Conservation (phyloP, 1,140 invertebrate species). For the Drosophila cardini region DNA sequence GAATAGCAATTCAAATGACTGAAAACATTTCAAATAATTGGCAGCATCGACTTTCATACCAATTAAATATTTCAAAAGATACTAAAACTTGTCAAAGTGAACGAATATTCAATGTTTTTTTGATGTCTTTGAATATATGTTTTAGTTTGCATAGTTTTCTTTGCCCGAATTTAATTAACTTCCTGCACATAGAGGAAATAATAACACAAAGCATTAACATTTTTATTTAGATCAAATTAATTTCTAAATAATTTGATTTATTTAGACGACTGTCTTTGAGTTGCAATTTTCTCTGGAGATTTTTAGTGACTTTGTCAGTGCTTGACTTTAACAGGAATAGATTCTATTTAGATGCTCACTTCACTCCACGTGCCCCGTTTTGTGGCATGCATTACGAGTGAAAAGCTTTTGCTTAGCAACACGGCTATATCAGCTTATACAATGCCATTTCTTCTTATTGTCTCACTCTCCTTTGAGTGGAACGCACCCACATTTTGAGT, state of each 20-base stretch:
- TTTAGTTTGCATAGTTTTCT: neutral
- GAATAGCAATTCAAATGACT: neutral
- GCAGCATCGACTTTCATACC: conserved; percentile 12
- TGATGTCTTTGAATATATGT: neutral
- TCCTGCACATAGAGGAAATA: neutral
- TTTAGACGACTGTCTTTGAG: neutral
- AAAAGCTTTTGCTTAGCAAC: conserved; percentile 62
- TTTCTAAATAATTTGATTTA: neutral
- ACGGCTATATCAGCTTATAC: conserved; percentile 62
- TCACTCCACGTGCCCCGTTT: conserved; percentile 1
- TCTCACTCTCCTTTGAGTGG: conserved; percentile 16
- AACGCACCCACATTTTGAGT: conserved; percentile 42
- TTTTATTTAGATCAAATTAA: neutral
- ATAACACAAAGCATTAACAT: neutral
- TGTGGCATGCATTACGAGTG: conserved; percentile 68
- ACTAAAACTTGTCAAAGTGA: no score
- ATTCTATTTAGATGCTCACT: neutral
- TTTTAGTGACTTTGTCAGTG: neutral
- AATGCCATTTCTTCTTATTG: conserved; percentile 58
- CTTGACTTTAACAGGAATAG: conserved; percentile 10
- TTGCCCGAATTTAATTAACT: conserved; percentile 18
- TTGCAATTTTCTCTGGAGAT: neutral
- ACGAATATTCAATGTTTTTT: neutral
- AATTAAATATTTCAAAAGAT: conserved; percentile 5
- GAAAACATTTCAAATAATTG: conserved; percentile 33